Conservation (phyloP, 2,888 invertebrate genomes). For the Pollenia angustigena region DNA sequence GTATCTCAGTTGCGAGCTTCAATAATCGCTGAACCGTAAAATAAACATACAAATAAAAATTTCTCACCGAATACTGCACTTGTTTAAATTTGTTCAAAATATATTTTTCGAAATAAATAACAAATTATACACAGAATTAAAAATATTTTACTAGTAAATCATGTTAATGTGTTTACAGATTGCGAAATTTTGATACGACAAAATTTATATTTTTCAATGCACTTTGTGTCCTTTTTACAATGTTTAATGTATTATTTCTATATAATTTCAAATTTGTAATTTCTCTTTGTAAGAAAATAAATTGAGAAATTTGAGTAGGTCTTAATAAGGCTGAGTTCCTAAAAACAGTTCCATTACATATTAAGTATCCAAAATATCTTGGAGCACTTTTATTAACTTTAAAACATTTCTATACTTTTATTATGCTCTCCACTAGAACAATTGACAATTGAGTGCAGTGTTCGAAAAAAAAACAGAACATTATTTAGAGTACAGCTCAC, state of each 20-base stretch:
- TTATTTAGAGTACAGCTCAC: too few relatives aligned
- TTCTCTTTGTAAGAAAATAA: too few relatives aligned
- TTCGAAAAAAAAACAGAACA: too few relatives aligned
- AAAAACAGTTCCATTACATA: too few relatives aligned
- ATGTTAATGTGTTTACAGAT: slow-evolving; percentile 7
- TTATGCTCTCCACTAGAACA: too few relatives aligned
- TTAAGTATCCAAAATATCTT: too few relatives aligned
- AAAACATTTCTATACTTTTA: too few relatives aligned
- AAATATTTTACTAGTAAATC: slow-evolving; percentile 2
- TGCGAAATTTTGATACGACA: slow-evolving; percentile 11
- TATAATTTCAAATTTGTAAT: too few relatives aligned
- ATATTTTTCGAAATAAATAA: neutral
- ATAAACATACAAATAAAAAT: slow-evolving; percentile 46
- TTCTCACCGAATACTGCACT: slow-evolving; percentile 18
- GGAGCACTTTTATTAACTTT: too few relatives aligned
- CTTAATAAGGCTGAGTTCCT: too few relatives aligned
- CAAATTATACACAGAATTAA: neutral
- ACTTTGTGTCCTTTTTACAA: slow-evolving; percentile 12
- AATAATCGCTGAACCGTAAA: slow-evolving; percentile 71
- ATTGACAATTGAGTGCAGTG: too few relatives aligned
- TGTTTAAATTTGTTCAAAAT: slow-evolving; percentile 27
- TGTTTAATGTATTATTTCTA: neutral
- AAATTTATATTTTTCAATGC: slow-evolving; percentile 30
- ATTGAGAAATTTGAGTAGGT: too few relatives aligned
- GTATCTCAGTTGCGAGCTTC: slow-evolving; percentile 12